These are phyloP conservation scores for Pinna nobilis DNA, from an alignment of 1,140 invertebrate species.

Conservation along the genomic window DNA sequence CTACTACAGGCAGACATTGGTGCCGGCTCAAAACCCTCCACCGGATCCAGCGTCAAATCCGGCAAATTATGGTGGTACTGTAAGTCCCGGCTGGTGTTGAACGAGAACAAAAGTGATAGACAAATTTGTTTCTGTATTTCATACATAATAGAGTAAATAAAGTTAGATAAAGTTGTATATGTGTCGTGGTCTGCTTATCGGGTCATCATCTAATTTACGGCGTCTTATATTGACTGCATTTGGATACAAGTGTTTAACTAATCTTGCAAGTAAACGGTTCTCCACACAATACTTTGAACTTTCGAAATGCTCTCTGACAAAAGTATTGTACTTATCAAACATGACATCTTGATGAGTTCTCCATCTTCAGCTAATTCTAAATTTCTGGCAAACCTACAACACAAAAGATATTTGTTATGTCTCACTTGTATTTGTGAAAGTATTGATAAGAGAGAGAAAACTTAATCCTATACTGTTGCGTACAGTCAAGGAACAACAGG, in stretches of 20 bases:
- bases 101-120: too few species aligned
- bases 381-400: slow-evolving; percentile 10
- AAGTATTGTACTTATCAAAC: background rate
- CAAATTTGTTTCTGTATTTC: too few species aligned
- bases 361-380: slow-evolving; percentile 1
- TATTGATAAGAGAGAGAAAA: background rate
- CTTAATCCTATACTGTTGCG: too few species aligned
- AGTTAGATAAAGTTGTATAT: too few species aligned
- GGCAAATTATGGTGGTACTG: slow-evolving; percentile 39
- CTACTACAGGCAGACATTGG: slow-evolving; percentile 31
- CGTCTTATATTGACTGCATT: background rate
- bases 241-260: background rate
- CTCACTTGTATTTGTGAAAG: background rate
- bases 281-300: background rate
- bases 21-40: slow-evolving; percentile 44
- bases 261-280: background rate
- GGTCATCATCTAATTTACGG: background rate
- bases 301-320: background rate
- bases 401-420: background rate
- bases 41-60: slow-evolving; percentile 40
- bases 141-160: too few species aligned
- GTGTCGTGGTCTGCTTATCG: background rate
- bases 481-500: background rate
- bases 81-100: slow-evolving; percentile 60
- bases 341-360: slow-evolving; percentile 3